Evolutionary conservation across 2,888 invertebrate species (phyloP), one percentile per base, ranked within the genome.

Genomic region (Pristionchus fissidentatus): DNA sequence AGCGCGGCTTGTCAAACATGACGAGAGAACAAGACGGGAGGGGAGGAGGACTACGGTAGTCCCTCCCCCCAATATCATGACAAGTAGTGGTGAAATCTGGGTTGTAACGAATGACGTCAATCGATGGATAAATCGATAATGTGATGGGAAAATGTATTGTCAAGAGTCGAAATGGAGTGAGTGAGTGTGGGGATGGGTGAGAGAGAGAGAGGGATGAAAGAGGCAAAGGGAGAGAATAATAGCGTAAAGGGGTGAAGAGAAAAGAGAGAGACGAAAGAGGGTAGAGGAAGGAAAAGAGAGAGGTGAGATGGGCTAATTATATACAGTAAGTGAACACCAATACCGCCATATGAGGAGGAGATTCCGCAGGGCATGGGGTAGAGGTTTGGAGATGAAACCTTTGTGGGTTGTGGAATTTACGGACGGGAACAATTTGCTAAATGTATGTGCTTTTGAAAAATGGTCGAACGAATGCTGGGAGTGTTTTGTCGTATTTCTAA

Each of bases 1-100:
- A 49, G 70, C 32, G 66, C 66, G 70, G 43, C 70, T 70, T 70
- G 77, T 77, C 77, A 49, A 77, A 77, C 77, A 77, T 52, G 77
- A 35, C 77, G 52, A 77, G 77, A 77, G 70, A 70, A 70, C 70
- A 70, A 70, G 70, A 38, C 8, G 41, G n/a, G 41, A 29, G 32
- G 22, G 1, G 70, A 70, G 19, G 49, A 29, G 32, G 70, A 15
- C 10, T 77, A 77, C 77, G 77, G 77, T 77, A 49, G 4, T 35
- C n/a, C 46, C 46, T 3, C 70, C n/a, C 26, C 41, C 46, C 10
- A 19, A 32, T 26, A 70, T 70, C 8, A n/a, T 70, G n/a, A 41
- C n/a, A n/a, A n/a, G 19, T 29, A 26, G 26, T 49, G 77, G 22
- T 22, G 8, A 38, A 41, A 19, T 41, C 13, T 38, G 41, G 19